phyloP scores from a whole-genome alignment of 2,888 invertebrate species.

The Trissolcus brochymenae region DNA sequence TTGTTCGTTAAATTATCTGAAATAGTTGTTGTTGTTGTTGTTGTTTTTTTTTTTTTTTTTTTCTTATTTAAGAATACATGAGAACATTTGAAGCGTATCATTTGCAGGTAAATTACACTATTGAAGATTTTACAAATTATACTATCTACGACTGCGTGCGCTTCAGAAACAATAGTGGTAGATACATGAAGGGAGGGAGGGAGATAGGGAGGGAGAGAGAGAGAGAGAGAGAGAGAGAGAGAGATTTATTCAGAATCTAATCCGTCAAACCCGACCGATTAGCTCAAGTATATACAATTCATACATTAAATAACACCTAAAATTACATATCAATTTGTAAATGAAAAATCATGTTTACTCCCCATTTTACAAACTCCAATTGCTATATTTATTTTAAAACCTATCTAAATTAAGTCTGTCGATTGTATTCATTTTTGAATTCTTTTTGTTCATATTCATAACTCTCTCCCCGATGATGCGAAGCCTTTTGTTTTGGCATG shows the following conservation, averaged over 20 bases:
- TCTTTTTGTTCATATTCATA: not conserved
- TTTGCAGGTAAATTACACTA: slow-evolving; percentile 56
- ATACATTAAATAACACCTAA: slow-evolving; percentile 15
- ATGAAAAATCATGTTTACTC: not conserved
- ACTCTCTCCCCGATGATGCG: slow-evolving; percentile 43
- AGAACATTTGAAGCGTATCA: slow-evolving; percentile 56
- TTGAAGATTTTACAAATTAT: slow-evolving; percentile 70
- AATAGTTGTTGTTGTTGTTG: no score
- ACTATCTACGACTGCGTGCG: slow-evolving; percentile 68
- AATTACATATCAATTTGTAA: slow-evolving; percentile 15
- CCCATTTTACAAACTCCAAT: slow-evolving; percentile 1
- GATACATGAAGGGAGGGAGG: slow-evolving; percentile 35
- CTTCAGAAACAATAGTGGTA: slow-evolving; percentile 58
- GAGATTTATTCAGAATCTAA: slow-evolving; percentile 1
- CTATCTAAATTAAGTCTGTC: not conserved
- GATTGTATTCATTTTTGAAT: not conserved
- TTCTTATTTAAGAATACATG: slow-evolving; percentile 54
- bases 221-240: slow-evolving; percentile 25
- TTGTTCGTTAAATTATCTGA: slow-evolving; percentile 45
- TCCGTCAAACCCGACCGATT: not conserved
- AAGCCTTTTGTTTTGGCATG: slow-evolving; percentile 51
- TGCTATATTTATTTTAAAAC: no score
- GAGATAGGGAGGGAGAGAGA: slow-evolving; percentile 24
- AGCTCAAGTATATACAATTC: slow-evolving; percentile 20
- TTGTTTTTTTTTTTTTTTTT: no score